Base-by-base conservation (phyloP, 2,888 invertebrate genomes). In the Halocaridina rubra region DNA sequence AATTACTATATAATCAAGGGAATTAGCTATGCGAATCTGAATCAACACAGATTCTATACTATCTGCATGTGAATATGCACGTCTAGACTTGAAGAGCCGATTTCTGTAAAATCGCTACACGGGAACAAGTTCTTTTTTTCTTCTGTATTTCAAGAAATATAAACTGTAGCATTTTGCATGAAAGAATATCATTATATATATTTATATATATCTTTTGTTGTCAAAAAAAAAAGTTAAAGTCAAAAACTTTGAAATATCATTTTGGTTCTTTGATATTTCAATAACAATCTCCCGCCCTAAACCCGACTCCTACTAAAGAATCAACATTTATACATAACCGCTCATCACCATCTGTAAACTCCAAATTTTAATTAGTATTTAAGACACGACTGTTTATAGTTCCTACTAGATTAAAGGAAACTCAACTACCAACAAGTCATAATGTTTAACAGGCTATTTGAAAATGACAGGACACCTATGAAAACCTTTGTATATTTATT, bases 181-280 rank as follows among this genome's bases (percentile, higher is more conserved):
- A 81, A 81, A 81, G 81, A 81, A 69, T 79, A 77, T 46, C 16
- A 46, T 46, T 46, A 46, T 46, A 46, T n/a, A 64, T 75, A 72
- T 81, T 75, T 81, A 75, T 75, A 81, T 75, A 24, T 53, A 39
- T 33, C 69, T 69, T 32, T 69, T 33, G 19, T 76, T 39, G 76
- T 77, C 71, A 46, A 57, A 57, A 81, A 46, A 69, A 33, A 67
- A 39, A 67, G 39, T 24, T 39, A 77, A n/a, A n/a, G n/a, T n/a
- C n/a, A n/a, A n/a, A 29, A 39, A 74, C 19, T 77, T 67, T 81
- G 76, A 64, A 81, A 76, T 57, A 67, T 77, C 81, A 81, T 32
- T 67, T 69, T 81, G 69, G 76, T 76, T 76, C 53, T 75, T 81
- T 81, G 81, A 69, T 53, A 77, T 81, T 81, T 64, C 81, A 76